phyloP scores from a whole-genome alignment of 2,797 vertebrate species.

The Propithecus perrieri region DNA sequence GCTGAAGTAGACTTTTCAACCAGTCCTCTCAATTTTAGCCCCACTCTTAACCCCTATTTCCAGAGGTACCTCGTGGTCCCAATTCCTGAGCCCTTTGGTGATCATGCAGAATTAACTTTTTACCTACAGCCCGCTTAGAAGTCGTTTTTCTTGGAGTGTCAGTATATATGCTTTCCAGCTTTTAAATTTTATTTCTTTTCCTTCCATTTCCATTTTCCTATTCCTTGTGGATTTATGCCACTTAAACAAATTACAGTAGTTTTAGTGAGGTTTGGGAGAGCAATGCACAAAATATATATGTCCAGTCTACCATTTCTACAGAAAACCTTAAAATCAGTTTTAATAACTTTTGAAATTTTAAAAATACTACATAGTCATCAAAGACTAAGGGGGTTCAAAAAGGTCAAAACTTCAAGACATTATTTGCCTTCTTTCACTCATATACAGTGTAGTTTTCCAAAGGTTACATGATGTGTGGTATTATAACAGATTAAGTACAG shows the following conservation, averaged over 20 bases:
- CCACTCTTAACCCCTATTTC: neutral
- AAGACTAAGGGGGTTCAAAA: neutral
- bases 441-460: neutral
- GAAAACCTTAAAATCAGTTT: conserved; percentile 11
- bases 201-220: neutral
- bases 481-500: neutral
- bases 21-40: neutral
- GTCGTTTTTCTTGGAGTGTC: neutral
- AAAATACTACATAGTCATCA: neutral
- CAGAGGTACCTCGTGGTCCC: neutral
- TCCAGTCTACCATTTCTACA: neutral
- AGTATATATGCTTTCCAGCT: neutral
- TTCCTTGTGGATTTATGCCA: neutral
- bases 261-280: neutral
- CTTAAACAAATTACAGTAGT: neutral
- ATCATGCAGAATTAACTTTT: neutral
- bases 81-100: neutral
- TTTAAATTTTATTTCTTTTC: conserved; percentile 35
- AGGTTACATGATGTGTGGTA: neutral
- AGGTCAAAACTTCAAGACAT: neutral
- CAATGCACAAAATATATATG: neutral
- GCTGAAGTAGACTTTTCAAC: neutral
- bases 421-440: neutral
- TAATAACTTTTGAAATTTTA: neutral
- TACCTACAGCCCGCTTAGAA: neutral